Evolutionary conservation across 2,888 invertebrate genomes (phyloP).

Genomic region (Masnerella sp.): DNA sequence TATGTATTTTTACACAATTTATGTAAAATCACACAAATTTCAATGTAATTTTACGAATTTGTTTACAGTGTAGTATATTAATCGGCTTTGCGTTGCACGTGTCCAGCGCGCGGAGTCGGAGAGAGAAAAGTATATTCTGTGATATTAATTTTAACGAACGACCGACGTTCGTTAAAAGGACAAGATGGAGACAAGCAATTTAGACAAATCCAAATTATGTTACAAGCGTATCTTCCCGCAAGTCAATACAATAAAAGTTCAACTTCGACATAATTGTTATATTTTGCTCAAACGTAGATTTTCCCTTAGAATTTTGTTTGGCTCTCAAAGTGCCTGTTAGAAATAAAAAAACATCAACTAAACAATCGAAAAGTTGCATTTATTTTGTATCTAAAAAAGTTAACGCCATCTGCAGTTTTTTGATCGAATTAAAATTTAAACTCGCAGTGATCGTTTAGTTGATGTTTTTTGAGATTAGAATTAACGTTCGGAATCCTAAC

Average conservation of each 20-base stretch:
- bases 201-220: too few relatives aligned
- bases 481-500: slow-evolving; percentile 29
- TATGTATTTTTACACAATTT: too few relatives aligned
- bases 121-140: slow-evolving; percentile 48
- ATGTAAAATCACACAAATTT: too few relatives aligned
- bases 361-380: neutral
- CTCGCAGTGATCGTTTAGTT: neutral
- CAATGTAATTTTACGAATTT: too few relatives aligned
- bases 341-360: neutral
- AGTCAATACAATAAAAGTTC: slow-evolving; percentile 19
- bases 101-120: slow-evolving; percentile 11
- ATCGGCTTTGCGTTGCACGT: too few relatives aligned
- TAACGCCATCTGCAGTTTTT: too few relatives aligned
- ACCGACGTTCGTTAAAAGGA: slow-evolving; percentile 34
- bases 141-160: slow-evolving; percentile 47
- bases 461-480: neutral
- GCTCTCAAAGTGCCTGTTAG: slow-evolving; percentile 44
- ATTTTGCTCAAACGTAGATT: slow-evolving; percentile 16
- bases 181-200: slow-evolving; percentile 1
- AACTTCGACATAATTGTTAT: slow-evolving; percentile 4
- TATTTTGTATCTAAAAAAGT: neutral
- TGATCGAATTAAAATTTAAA: neutral
- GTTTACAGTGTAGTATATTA: too few relatives aligned
- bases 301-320: slow-evolving; percentile 7
- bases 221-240: neutral